Conservation (phyloP, 2,888 invertebrate genomes). For the Biston betularia region DNA sequence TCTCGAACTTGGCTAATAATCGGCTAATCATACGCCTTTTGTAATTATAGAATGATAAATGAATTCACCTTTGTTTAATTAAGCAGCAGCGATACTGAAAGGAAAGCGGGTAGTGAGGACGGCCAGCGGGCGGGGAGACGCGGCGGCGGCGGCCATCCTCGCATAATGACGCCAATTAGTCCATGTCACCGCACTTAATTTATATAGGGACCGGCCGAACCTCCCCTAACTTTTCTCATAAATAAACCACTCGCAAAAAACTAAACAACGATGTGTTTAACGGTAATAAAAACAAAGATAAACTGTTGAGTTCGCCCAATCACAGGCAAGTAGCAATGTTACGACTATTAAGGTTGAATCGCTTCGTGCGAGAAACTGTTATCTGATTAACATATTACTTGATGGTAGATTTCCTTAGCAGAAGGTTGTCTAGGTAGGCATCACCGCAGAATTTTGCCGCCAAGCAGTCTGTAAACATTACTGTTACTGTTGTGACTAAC, state of each 20-base stretch:
- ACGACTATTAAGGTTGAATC: too few relatives aligned
- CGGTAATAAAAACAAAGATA: conserved; percentile 48
- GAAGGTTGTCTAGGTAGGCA: too few relatives aligned
- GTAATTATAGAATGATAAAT: conserved; percentile 58
- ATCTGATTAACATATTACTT: too few relatives aligned
- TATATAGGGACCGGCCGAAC: conserved; percentile 65
- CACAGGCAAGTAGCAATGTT: not conserved
- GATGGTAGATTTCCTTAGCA: too few relatives aligned
- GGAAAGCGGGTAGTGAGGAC: conserved; percentile 46
- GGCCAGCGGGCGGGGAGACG: conserved; percentile 26
- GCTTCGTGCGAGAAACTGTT: too few relatives aligned
- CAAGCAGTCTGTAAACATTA: too few relatives aligned
- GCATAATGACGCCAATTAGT: conserved; percentile 74
- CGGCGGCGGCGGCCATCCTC: conserved; percentile 52
- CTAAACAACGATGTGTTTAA: conserved; percentile 54
- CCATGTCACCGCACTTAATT: conserved; percentile 70
- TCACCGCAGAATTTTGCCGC: too few relatives aligned
- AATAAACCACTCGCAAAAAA: conserved; percentile 69
- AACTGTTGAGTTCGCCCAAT: conserved; percentile 9
- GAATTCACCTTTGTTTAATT: conserved; percentile 57
- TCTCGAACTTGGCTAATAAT: conserved; percentile 54
- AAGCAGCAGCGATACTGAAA: conserved; percentile 52
- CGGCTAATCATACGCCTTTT: conserved; percentile 58
- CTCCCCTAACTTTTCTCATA: conserved; percentile 71
- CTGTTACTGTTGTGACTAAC: too few relatives aligned